Conservation (phyloP, 2,888 invertebrate genomes). For the Nebria salina region DNA sequence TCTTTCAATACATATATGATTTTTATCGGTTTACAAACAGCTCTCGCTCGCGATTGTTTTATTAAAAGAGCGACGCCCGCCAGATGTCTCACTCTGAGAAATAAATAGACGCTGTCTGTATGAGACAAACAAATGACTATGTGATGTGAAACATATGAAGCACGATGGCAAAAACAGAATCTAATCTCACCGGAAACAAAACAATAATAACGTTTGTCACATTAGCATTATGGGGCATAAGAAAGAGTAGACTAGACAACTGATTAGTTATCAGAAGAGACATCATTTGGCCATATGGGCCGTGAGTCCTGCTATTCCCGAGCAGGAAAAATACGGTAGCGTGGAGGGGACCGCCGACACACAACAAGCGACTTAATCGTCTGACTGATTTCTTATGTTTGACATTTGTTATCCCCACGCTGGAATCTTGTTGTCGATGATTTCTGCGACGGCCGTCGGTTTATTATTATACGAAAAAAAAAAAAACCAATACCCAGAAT, state of each 20-base stretch:
- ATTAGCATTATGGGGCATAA: conserved; percentile 17
- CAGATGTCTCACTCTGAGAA: too few relatives aligned
- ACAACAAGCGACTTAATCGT: conserved; percentile 28
- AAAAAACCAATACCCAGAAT: background rate
- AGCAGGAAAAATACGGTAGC: conserved; percentile 46
- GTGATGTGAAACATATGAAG: background rate
- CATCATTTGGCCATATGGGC: conserved; percentile 55
- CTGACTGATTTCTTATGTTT: conserved; percentile 42
- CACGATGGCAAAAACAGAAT: conserved; percentile 53
- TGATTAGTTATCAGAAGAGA: background rate
- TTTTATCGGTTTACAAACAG: too few relatives aligned
- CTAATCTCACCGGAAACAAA: conserved; percentile 52
- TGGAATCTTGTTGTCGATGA: background rate
- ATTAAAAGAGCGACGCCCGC: too few relatives aligned
- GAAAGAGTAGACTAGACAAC: background rate
- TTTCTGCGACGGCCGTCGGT: background rate
- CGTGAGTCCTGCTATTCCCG: conserved; percentile 55
- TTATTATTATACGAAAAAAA: background rate
- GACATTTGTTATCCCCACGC: conserved; percentile 13
- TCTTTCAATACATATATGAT: too few relatives aligned
- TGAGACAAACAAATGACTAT: background rate
- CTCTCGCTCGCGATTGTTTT: too few relatives aligned
- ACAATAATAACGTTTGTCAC: conserved; percentile 54
- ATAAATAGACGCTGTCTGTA: too few relatives aligned
- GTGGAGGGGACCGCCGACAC: conserved; percentile 42